A percentile compares a stretch with the other conserved stretches of the same genome.
These are phyloP conservation scores for Kradibia gibbosae DNA, from an alignment of 1,140 invertebrate species.

Conservation along the genomic window DNA sequence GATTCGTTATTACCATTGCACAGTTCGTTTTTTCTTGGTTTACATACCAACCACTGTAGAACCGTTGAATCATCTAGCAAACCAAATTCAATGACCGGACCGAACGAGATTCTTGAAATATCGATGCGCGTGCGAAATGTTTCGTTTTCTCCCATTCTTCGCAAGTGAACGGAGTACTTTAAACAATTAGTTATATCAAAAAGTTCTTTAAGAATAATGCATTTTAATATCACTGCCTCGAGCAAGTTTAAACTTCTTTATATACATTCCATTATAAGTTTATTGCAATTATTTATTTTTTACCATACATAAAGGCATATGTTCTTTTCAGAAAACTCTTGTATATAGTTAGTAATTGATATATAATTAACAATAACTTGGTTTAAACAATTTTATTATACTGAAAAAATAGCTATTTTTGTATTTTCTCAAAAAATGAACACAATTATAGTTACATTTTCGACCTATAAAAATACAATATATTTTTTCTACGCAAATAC, in stretches of 20 bases:
- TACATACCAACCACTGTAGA: neutral
- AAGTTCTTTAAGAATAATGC: neutral
- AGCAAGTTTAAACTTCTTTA: neutral
- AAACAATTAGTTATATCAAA: constrained; percentile 24
- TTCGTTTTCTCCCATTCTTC: neutral
- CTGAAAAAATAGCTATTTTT: neutral
- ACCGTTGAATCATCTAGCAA: neutral
- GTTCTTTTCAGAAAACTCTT: no score
- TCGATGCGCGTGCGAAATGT: neutral
- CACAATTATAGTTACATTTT: no score
- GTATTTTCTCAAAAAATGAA: no score
- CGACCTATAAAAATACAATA: no score
- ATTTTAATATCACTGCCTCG: constrained; percentile 10
- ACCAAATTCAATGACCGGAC: neutral
- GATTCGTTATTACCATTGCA: neutral
- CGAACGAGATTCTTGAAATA: neutral
- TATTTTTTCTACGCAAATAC: no score
- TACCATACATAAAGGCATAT: no score
- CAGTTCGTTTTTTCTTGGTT: neutral
- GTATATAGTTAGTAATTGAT: no score
- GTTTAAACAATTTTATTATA: no score
- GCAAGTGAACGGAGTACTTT: neutral
- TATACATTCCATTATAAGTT: neutral
- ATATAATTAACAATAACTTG: no score
- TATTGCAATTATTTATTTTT: no score